Evolutionary conservation across 2,113 vertebrate species (phyloP).

Genomic region (Amblyopsis rosae): DNA sequence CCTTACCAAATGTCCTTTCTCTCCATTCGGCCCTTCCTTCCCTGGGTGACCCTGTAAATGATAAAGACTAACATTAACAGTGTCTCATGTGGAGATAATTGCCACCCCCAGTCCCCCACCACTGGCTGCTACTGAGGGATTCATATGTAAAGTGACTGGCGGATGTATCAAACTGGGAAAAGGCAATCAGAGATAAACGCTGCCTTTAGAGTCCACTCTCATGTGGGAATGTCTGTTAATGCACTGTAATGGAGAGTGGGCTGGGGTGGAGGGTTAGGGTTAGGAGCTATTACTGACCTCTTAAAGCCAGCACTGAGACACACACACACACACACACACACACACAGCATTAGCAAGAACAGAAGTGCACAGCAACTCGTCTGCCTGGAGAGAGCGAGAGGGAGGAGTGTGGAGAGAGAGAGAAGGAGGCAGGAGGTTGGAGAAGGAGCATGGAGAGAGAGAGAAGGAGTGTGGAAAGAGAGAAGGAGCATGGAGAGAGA

Average conservation of each 20-base stretch:
- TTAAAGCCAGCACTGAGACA: no score
- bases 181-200: constrained; percentile 17
- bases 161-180: constrained; percentile 32
- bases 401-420: constrained; percentile 2
- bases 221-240: constrained; percentile 47
- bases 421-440: neutral
- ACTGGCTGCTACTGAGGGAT: constrained; percentile 31
- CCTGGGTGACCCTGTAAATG: constrained; percentile 90
- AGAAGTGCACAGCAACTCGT: no score
- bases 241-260: neutral
- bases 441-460: neutral
- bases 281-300: no score
- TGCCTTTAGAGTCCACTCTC: constrained; percentile 36
- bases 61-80: constrained; percentile 55
- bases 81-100: constrained; percentile 47
- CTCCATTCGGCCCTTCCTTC: constrained; percentile 93
- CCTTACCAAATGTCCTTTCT: constrained; percentile 89
- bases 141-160: constrained; percentile 45
- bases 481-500: neutral
- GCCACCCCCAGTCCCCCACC: constrained; percentile 55
- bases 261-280: no score
- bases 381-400: neutral
- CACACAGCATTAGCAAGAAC: no score
- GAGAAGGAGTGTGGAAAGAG: neutral
- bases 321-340: no score